phyloP scores from a whole-genome alignment of 1,140 invertebrate species.

The Conus ventricosus region DNA sequence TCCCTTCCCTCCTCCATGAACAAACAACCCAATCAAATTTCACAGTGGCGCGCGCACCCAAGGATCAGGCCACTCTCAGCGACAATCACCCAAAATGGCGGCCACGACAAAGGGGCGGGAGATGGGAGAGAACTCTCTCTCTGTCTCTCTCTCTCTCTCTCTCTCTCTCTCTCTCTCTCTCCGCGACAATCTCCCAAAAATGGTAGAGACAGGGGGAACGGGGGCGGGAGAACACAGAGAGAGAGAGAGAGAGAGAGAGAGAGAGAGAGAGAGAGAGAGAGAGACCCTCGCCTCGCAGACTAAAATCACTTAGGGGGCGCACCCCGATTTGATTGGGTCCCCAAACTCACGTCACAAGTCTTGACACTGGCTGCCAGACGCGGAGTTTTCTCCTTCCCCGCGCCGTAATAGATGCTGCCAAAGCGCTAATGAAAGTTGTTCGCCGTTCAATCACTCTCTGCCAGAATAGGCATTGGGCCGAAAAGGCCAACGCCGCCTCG shows the following conservation, averaged over 20 bases:
- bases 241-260: no score
- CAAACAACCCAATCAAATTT: no score
- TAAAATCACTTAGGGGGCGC: slow-evolving; percentile 10
- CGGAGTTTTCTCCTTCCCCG: neutral
- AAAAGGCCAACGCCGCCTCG: neutral
- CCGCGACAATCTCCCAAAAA: no score
- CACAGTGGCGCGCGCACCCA: neutral
- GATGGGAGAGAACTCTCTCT: no score
- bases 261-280: no score
- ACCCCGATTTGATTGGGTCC: slow-evolving; percentile 4
- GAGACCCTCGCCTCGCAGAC: neutral
- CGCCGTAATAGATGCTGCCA: slow-evolving; percentile 19
- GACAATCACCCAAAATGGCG: neutral
- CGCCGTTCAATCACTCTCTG: slow-evolving; percentile 6
- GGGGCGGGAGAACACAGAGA: no score
- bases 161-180: no score
- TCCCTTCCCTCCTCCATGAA: no score
- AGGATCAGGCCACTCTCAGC: neutral
- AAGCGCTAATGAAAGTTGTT: slow-evolving; percentile 11
- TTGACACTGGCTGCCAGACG: slow-evolving; percentile 8
- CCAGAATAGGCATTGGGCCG: neutral
- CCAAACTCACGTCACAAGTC: slow-evolving; percentile 15
- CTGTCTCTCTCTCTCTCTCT: no score
- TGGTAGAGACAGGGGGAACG: no score
- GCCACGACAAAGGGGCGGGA: no score